These are phyloP conservation scores for Plotosus lineatus DNA, from an alignment of 2,113 vertebrate genomes.

Conservation along the genomic window DNA sequence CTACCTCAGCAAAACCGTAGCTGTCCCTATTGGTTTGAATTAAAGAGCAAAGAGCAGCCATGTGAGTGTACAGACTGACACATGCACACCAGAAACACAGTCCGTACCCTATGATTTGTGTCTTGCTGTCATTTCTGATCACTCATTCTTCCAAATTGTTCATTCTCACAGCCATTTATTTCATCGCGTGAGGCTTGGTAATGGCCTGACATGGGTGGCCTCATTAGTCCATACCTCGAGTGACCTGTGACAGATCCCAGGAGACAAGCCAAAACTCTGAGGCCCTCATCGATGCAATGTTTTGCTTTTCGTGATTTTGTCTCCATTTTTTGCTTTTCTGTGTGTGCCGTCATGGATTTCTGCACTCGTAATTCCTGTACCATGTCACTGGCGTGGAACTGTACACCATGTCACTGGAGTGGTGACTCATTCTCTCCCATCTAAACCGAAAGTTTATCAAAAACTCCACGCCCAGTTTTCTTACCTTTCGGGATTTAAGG, in stretches of 20 bases:
- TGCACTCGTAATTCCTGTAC: slow-evolving; percentile 2
- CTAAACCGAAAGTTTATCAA: slow-evolving; percentile 17
- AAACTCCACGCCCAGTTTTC: not conserved
- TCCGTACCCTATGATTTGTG: not conserved
- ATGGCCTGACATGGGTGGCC: slow-evolving; percentile 10
- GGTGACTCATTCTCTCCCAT: not conserved
- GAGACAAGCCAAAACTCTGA: slow-evolving; percentile 2
- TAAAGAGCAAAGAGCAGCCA: not conserved
- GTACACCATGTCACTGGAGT: slow-evolving; percentile 1
- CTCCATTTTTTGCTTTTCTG: not conserved
- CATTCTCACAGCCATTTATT: slow-evolving; percentile 8
- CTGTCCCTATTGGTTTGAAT: not conserved
- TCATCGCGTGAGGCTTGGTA: slow-evolving; percentile 17
- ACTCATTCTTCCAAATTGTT: not conserved
- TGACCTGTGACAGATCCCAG: slow-evolving; percentile 28
- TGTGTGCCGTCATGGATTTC: not conserved
- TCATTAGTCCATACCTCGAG: slow-evolving; percentile 44
- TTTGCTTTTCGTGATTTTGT: not conserved
- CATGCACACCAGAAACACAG: slow-evolving; percentile 9
- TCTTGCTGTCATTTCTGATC: not conserved
- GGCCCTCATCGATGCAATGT: not conserved
- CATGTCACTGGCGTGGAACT: slow-evolving; percentile 1
- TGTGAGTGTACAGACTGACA: not conserved
- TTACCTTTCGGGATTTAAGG: not conserved
- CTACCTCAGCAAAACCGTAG: slow-evolving; percentile 20